Base-by-base conservation (phyloP, 2,113 vertebrate genomes). In the Percopsis transmontana region DNA sequence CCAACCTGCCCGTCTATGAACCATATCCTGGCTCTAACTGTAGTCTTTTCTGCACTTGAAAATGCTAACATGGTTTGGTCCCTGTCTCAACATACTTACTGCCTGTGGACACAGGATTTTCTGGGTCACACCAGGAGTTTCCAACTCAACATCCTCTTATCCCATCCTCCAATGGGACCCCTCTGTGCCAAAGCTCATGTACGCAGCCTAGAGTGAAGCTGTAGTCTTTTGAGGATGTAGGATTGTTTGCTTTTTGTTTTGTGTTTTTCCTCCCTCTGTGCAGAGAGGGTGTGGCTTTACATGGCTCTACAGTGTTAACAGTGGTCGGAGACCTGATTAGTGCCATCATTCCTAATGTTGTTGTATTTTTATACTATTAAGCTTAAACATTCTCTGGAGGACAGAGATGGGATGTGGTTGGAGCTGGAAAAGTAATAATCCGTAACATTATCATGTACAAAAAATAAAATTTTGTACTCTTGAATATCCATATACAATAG, bases 331-430 rank as follows among this genome's bases (percentile, higher is more conserved):
- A 47, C 33, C 56, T 58, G 39, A 70, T 80, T 51, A 60, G 65
- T 74, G 62, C 58, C 66, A 71, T 79, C 77, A 83, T 87, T 85
- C 78, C 67, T 83, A 73, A 68, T 72, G 61, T 74, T 66, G 13
- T 20, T 80, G 80, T 82, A 66, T 87, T 86, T 86, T 89, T 33
- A 33, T 33, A 33, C 27, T 33, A 7, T 33, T 33, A 33, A 33
- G 5, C 27, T 6, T 33, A 33, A 6, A 33, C 27, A 33, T 33
- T 4, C 27, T 33, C 27, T 33, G 27, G n/a, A 33, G 27, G 27
- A 33, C 27, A 33, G 27, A 33, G 5, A 7, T 33, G 27, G 27
- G 27, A 6, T 33, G 27, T 33, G 5, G 27, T 33, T 33, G 27
- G 27, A 33, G 27, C 27, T 33, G 27, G 27, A 33, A n/a, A 33